These are phyloP conservation scores for Phaenicophaeus curvirostris DNA, from an alignment of 2,797 vertebrate species.

Conservation along the genomic window DNA sequence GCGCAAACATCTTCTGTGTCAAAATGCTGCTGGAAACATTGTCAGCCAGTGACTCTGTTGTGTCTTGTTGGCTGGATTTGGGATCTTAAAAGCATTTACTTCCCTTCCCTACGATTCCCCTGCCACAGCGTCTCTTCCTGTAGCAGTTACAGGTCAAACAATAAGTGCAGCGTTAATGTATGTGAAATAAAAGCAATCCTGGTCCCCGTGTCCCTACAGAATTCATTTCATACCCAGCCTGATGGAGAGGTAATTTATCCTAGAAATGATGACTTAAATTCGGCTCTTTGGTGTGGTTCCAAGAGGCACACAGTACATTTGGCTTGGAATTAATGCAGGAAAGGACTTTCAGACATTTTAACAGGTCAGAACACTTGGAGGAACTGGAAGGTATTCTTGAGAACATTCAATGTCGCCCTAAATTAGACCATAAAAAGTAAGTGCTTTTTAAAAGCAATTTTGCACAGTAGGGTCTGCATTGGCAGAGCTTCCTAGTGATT, in stretches of 20 bases:
- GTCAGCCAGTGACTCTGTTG: rapidly evolving
- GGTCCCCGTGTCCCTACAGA: not conserved
- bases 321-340: slow-evolving; percentile 33
- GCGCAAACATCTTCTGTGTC: not conserved
- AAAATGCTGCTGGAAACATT: not conserved
- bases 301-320: slow-evolving; percentile 5
- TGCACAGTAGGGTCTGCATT: slow-evolving; percentile 29
- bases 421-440: slow-evolving; percentile 77
- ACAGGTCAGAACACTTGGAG: slow-evolving; percentile 20
- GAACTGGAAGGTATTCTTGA: slow-evolving; percentile 34
- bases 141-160: slow-evolving; percentile 11
- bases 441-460: slow-evolving; percentile 75
- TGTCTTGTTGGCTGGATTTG: not conserved
- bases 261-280: not conserved
- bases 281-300: slow-evolving; percentile 32
- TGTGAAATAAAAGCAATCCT: not conserved
- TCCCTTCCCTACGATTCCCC: not conserved
- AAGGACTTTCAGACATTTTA: slow-evolving; percentile 11
- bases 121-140: not conserved
- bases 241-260: slow-evolving; percentile 23
- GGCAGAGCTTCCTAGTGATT: slow-evolving; percentile 61
- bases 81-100: not conserved
- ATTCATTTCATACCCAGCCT: not conserved
- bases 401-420: slow-evolving; percentile 57
- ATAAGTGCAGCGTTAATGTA: not conserved